Evolutionary conservation across 2,113 vertebrate genomes (phyloP), one percentile per base, ranked within the genome.

Genomic region (Melanerpes formicivorus): DNA sequence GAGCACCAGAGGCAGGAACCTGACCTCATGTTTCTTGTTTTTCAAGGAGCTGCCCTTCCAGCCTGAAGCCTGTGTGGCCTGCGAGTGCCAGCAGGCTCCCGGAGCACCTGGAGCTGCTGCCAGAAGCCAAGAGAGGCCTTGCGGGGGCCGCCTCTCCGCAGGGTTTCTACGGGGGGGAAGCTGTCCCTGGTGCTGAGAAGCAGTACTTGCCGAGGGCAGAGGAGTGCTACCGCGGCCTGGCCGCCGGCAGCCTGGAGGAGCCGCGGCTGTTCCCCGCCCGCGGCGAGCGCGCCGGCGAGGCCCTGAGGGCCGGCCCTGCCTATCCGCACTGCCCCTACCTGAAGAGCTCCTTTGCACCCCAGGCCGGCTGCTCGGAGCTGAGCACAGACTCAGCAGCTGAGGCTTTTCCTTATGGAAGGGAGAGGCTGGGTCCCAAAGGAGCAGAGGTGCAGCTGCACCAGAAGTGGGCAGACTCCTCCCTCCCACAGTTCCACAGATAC

Each of bases 61-160:
- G 76, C 90, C 89, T 98, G 94, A 99, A 98, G 92, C 95, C 98
- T 7, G 84, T 97, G 42, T 99, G 98, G 99, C 98, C 98, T 63
- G 79, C 97, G 82, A 98, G 97, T 18, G 86, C 97, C 9, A 55
- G 87, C 92, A 98, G 94, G 84, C 96, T 98, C 71, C 82, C 97
- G 80, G 97, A 98, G 71, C 98, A 97, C 60, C 98, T 98, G 10
- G 97, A 98, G 66, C 93, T 98, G 78, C 77, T 98, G 90, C 96
- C 98, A 80, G 98, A 98, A 78, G 80, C 85, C 40, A 98, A 98
- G 97, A 97, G 96, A 48, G 96, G 97, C 46, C 75, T 95, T 65
- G 97, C 94, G 78, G 86, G 97, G 67, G 65, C 93, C 69, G 95
- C 98, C 84, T 86, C 97, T 58, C 97, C 97, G 40, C 98, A 98